Evolutionary conservation across 2,113 vertebrate species (phyloP).

Genomic region (Stigmatopora argus): DNA sequence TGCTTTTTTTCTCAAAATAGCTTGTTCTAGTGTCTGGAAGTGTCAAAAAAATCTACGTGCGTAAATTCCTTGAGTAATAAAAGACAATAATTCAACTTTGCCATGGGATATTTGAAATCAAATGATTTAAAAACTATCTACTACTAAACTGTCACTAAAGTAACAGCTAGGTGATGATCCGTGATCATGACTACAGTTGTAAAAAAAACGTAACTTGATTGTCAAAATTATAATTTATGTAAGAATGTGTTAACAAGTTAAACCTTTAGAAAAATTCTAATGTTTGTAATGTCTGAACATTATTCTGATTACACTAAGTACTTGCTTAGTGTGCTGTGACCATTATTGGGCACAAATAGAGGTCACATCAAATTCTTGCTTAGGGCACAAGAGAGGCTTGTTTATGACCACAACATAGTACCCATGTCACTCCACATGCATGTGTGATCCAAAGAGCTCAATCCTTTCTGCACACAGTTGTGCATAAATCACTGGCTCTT

Average conservation of each 20-base stretch:
- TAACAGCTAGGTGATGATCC: too few relatives aligned
- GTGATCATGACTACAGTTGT: too few relatives aligned
- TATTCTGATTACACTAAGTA: neutral
- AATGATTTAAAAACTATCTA: too few relatives aligned
- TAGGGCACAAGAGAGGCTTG: neutral
- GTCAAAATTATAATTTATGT: too few relatives aligned
- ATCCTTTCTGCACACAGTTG: neutral
- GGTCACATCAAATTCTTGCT: neutral
- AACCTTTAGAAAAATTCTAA: too few relatives aligned
- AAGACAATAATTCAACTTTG: too few relatives aligned
- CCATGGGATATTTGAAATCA: too few relatives aligned
- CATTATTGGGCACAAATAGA: neutral
- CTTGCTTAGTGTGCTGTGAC: neutral
- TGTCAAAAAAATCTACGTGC: neutral
- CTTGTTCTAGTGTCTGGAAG: conserved; percentile 9
- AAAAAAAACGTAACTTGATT: too few relatives aligned
- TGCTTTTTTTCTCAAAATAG: conserved; percentile 12
- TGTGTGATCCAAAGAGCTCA: neutral
- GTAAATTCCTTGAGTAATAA: too few relatives aligned
- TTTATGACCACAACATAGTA: neutral
- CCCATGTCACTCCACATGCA: neutral
- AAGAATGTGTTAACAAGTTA: neutral
- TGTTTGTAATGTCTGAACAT: neutral
- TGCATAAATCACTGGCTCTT: conserved; percentile 54
- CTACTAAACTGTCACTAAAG: too few relatives aligned